Evolutionary conservation across 2,113 vertebrate species (phyloP), one percentile per base, ranked within the genome.

Genomic region (Athene cunicularia): DNA sequence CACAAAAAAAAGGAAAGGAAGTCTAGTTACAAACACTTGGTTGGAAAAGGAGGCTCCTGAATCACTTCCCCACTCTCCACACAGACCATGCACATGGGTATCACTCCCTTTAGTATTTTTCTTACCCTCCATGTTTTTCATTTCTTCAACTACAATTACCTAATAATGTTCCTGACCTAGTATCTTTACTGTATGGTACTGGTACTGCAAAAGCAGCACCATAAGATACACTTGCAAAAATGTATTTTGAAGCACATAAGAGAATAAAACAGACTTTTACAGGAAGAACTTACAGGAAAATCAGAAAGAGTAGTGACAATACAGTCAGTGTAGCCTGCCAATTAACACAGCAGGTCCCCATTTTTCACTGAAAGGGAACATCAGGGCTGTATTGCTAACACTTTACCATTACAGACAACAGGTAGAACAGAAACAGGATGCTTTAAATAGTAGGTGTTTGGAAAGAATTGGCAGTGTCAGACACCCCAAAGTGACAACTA

Each of bases 401-500:
- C 59, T 91, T 82, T 33, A 50, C 47, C 52, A 41, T 22, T 75
- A 82, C 73, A 95, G 80, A 95, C 24, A 94, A 92, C 59, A 85
- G 35, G 64, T 32, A 88, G 90, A 97, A 64, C 5, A 5, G 56
- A 70, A 94, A 77, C 6, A 37, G 56, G 35, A 67, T 63, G 82
- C 87, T 91, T 90, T 95, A 96, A 91, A 97, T 90, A 97, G 90
- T 72, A 95, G 63, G 82, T 95, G 80, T 72, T 92, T 66, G 64
- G 66, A 85, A 93, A 94, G 59, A 86, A 95, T 1, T 91, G 71
- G 45, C 88, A 88, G 73, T 67, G 68, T 64, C 85, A 95, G 72
- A 77, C 41, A 92, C 13, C 74, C 76, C 56, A 63, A 83, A 87
- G 77, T 84, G 93, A 95, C 94, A 94, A 91, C 56, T 33, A 86